Percentiles rank a stretch among this genome's conserved stretches.
Evolutionary conservation across 2,113 vertebrate genomes (phyloP).

Genomic region (Herpailurus yagouaroundi): DNA sequence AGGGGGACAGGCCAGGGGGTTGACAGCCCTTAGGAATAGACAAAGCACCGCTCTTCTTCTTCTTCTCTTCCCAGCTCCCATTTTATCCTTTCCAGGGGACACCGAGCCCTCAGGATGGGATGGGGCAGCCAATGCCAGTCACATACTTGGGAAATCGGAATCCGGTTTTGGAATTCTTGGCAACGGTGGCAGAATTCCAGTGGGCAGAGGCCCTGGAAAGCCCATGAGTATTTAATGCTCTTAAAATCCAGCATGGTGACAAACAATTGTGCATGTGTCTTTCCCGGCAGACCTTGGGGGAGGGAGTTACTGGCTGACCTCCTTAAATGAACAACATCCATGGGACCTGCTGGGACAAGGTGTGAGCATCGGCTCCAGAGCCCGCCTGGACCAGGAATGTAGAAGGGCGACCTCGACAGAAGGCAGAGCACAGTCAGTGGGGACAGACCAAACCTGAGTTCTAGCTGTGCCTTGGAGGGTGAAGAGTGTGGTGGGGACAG

Average conservation of each 20-base stretch:
- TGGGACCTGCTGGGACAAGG: not conserved
- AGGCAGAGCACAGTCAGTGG: accelerated
- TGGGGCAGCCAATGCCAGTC: too few species aligned
- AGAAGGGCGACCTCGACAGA: accelerated
- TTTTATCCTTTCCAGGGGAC: not conserved
- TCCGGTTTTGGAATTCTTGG: not conserved
- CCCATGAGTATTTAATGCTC: not conserved
- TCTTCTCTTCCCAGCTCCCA: not conserved
- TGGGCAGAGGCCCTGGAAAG: not conserved
- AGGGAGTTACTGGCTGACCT: not conserved
- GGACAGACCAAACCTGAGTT: not conserved
- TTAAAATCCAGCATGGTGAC: not conserved
- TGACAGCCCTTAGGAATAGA: not conserved
- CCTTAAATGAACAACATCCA: not conserved
- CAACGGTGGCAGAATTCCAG: not conserved
- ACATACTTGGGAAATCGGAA: not conserved
- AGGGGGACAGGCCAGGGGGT: not conserved
- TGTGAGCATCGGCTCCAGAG: not conserved
- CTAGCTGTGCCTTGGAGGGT: not conserved
- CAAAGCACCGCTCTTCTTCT: not conserved
- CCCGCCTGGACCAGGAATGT: too few species aligned
- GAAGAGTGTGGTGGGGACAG: too few species aligned
- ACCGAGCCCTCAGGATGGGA: not conserved
- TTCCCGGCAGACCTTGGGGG: not conserved
- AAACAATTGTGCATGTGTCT: not conserved